These are phyloP conservation scores for Ophion slaviceki DNA, from an alignment of 2,888 invertebrate species.

Conservation along the genomic window DNA sequence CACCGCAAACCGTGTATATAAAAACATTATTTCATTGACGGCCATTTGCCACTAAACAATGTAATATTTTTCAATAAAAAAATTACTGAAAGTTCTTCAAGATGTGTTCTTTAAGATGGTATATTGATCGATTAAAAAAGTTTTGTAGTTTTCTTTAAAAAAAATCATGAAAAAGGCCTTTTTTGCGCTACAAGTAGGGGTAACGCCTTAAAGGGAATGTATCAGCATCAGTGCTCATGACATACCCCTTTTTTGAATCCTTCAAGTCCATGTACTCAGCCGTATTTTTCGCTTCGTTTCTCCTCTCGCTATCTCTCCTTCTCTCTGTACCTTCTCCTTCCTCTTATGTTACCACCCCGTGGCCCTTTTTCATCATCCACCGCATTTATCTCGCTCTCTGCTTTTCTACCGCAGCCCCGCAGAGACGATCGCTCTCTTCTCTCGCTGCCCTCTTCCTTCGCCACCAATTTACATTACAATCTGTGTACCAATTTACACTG, in stretches of 20 bases:
- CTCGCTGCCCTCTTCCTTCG: slow-evolving; percentile 58
- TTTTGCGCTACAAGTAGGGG: no score
- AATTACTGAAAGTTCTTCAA: no score
- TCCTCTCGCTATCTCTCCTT: slow-evolving; percentile 5
- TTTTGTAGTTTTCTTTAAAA: no score
- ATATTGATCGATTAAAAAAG: no score
- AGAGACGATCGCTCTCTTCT: slow-evolving; percentile 57
- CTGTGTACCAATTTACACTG: slow-evolving; percentile 68
- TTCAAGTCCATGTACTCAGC: slow-evolving; percentile 32
- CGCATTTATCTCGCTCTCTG: slow-evolving; percentile 42
- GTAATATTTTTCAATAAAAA: no score
- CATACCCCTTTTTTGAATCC: slow-evolving; percentile 48
- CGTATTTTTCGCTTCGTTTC: slow-evolving; percentile 9
- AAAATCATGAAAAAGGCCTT: no score
- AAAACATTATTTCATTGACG: no score
- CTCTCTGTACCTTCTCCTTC: slow-evolving; percentile 4
- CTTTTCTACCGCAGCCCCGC: slow-evolving; percentile 48
- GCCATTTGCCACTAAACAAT: no score
- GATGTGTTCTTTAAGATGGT: no score
- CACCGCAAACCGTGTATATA: no score
- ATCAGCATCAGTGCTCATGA: slow-evolving; percentile 52
- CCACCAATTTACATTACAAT: slow-evolving; percentile 68
- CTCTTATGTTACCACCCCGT: slow-evolving; percentile 11
- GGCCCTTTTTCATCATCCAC: slow-evolving; percentile 37
- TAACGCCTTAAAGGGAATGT: slow-evolving; percentile 71